Conservation (phyloP, 2,113 vertebrate genomes). For the Chauna torquata region DNA sequence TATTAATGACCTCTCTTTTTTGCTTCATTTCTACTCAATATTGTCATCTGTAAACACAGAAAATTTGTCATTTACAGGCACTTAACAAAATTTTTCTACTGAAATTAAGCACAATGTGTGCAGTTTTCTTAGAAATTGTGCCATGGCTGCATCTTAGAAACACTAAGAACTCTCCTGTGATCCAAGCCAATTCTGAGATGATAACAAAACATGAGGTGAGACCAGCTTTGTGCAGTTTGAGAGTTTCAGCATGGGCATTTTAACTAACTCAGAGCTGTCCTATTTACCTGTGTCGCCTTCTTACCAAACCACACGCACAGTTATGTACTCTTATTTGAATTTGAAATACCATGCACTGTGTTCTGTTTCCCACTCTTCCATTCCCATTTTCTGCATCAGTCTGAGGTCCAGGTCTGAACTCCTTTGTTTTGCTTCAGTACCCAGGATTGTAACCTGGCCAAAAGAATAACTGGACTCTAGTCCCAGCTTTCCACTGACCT, state of each 20-base stretch:
- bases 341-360: neutral
- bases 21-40: neutral
- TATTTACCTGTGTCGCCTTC: neutral
- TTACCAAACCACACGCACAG: neutral
- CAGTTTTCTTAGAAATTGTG: neutral
- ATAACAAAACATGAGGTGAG: neutral
- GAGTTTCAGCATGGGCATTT: neutral
- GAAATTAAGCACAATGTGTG: neutral
- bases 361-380: neutral
- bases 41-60: neutral
- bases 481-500: neutral
- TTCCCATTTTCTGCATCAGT: neutral
- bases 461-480: neutral
- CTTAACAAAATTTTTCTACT: neutral
- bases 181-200: neutral
- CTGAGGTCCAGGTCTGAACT: neutral
- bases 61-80: neutral
- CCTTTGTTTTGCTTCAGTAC: neutral
- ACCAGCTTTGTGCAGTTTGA: neutral
- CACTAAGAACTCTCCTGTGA: neutral
- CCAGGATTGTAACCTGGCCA: neutral
- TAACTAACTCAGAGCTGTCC: neutral
- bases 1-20: neutral
- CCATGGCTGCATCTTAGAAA: neutral
- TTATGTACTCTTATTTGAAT: neutral